Conservation (phyloP, 2,888 invertebrate species). For the Andrena bucephala region DNA sequence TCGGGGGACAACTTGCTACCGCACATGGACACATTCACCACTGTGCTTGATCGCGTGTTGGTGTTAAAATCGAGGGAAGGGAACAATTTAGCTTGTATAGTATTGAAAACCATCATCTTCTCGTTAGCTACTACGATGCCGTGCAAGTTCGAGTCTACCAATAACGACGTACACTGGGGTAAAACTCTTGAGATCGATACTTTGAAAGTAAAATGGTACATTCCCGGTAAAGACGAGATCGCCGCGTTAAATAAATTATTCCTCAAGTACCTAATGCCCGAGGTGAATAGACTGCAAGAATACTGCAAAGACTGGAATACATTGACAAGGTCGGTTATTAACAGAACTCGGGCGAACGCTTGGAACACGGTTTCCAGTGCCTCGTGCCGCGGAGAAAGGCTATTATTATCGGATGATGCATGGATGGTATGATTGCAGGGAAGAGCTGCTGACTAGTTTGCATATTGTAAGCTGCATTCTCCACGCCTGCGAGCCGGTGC, state of each 20-base stretch:
- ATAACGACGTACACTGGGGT: constrained; percentile 92
- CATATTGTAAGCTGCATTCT: constrained; percentile 89
- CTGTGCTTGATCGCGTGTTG: constrained; percentile 90
- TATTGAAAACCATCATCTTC: constrained; percentile 87
- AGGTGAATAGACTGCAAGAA: constrained; percentile 87
- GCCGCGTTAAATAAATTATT: constrained; percentile 88
- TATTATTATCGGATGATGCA: not conserved
- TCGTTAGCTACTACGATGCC: constrained; percentile 88
- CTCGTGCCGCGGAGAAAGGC: not conserved
- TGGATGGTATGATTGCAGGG: constrained; percentile 84
- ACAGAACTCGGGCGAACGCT: not conserved
- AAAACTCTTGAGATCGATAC: constrained; percentile 88
- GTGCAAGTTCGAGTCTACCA: constrained; percentile 85
- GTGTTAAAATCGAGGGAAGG: constrained; percentile 90
- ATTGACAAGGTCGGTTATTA: constrained; percentile 84
- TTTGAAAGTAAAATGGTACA: constrained; percentile 91
- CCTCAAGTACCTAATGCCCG: constrained; percentile 88
- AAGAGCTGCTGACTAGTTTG: constrained; percentile 89
- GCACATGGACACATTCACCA: constrained; percentile 88
- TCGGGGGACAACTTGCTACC: constrained; percentile 88
- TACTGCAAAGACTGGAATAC: constrained; percentile 86
- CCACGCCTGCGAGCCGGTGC: constrained; percentile 87
- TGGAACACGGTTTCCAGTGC: not conserved
- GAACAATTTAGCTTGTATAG: constrained; percentile 87
- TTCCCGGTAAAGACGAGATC: constrained; percentile 90